Evolutionary conservation across 2,888 invertebrate genomes (phyloP), one percentile per base, ranked within the genome.

Genomic region (Halictus quadricinctus): DNA sequence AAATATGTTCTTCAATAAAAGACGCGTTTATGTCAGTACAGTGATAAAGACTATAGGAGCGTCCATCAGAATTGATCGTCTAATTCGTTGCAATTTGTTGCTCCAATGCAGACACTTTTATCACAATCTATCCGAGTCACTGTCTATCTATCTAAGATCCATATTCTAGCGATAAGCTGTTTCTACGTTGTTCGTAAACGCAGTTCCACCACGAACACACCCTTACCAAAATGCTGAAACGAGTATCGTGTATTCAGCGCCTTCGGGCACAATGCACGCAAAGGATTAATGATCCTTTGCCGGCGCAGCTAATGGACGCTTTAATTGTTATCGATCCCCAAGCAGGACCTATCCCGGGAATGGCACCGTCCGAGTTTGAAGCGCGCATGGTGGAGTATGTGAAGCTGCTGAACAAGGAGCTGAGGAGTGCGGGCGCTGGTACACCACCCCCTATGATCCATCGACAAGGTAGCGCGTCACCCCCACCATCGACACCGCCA

Each of bases 381-480:
- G 97, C 96, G 84, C 96, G 97, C 46, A 97, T 98, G 95, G 96
- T 97, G 92, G 97, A 98, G 91, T 98, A 97, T 93, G 96, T 98
- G 92, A 97, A 97, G 94, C 94, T 97, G 90, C 95, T 97, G 81
- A 95, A 95, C 94, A 96, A 95, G 89, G 95, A 96, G 91, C 94
- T 95, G 21, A 92, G 95, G 66, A 94, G 92, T 80, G 90, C 94
- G 6, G 92, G 95, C 0, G 93, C 94, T 0, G 92, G 92, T 6
- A 94, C 95, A 15, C 94, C 95, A 43, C 94, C 95, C 43, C 94
- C 95, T 2, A 91, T 93, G 88, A 91, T 91, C 50, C 92, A 92
- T 64, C 92, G 95, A 72, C 95, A 95, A 87, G 95, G 95, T n/a
- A 95, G 95, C 84, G 85, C 94, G 0, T 93, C 95, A 21, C 94